Percentiles rank a stretch among this genome's conserved stretches.
phyloP scores from a whole-genome alignment of 1,140 invertebrate genomes.

The Tribolium madens region DNA sequence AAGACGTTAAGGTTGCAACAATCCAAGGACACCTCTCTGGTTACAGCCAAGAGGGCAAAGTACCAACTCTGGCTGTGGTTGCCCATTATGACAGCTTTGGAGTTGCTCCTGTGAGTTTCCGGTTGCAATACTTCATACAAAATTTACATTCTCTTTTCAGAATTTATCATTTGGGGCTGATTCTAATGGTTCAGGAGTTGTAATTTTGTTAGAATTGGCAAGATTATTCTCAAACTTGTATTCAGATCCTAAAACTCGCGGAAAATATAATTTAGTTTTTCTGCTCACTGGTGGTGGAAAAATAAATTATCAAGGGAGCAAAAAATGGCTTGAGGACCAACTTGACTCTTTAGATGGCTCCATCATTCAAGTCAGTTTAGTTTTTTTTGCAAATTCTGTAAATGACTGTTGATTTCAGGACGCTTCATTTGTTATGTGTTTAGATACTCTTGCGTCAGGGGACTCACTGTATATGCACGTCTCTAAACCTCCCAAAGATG shows the following conservation, averaged over 20 bases:
- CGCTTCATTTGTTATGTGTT: constrained; percentile 89
- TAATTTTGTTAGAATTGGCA: constrained; percentile 88
- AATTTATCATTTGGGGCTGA: constrained; percentile 88
- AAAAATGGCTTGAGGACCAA: constrained; percentile 95
- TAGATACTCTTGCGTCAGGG: constrained; percentile 86
- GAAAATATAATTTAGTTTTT: constrained; percentile 91
- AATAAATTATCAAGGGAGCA: constrained; percentile 93
- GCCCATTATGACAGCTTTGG: constrained; percentile 94
- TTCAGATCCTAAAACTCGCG: constrained; percentile 80
- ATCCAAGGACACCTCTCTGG: constrained; percentile 89
- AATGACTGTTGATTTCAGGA: constrained; percentile 72
- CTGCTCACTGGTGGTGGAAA: constrained; percentile 92
- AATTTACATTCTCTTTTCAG: constrained; percentile 67
- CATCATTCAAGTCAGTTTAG: constrained; percentile 74
- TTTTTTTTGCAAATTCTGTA: not conserved
- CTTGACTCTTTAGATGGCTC: constrained; percentile 81
- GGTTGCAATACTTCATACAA: not conserved
- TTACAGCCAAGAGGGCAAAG: constrained; percentile 81
- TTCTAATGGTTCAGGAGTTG: constrained; percentile 94
- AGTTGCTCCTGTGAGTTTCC: constrained; percentile 83
- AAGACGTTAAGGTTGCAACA: constrained; percentile 85
- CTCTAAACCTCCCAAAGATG: constrained; percentile 94
- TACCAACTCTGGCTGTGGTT: constrained; percentile 88
- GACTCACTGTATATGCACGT: constrained; percentile 88
- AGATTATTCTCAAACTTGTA: constrained; percentile 94